Percentiles rank a stretch among this genome's conserved stretches.
phyloP scores from a whole-genome alignment of 2,888 invertebrate genomes.

The Autographa gamma region DNA sequence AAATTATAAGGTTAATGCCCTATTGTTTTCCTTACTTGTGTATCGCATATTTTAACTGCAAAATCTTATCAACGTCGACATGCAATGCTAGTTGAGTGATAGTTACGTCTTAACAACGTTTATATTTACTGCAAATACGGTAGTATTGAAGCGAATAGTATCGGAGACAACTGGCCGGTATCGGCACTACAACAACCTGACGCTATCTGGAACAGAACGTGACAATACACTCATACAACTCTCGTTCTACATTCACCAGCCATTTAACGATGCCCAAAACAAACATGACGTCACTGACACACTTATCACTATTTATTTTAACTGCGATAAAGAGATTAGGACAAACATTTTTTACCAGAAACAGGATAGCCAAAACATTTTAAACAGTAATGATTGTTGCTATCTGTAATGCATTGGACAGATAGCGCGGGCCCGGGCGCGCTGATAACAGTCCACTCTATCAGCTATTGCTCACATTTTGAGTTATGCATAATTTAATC shows the following conservation, averaged over 20 bases:
- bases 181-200: slow-evolving; percentile 10
- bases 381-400: slow-evolving; percentile 37
- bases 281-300: slow-evolving; percentile 46
- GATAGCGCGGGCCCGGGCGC: slow-evolving; percentile 33
- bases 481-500: slow-evolving; percentile 43
- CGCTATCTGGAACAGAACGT: slow-evolving; percentile 35
- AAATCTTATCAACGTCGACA: not conserved
- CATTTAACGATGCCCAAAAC: slow-evolving; percentile 43
- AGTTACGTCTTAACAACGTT: not conserved
- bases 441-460: slow-evolving; percentile 37
- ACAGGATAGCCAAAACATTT: slow-evolving; percentile 24
- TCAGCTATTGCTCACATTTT: slow-evolving; percentile 40
- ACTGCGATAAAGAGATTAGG: slow-evolving; percentile 48
- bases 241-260: slow-evolving; percentile 47
- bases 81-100: not conserved
- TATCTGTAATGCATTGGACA: slow-evolving; percentile 37
- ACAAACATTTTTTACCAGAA: slow-evolving; percentile 22
- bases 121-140: not conserved
- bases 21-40: slow-evolving; percentile 14
- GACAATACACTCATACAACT: slow-evolving; percentile 38
- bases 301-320: slow-evolving; percentile 47
- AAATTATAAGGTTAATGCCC: slow-evolving; percentile 32
- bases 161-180: slow-evolving; percentile 1
- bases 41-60: not conserved
- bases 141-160: slow-evolving; percentile 7